Conservation (phyloP, 2,888 invertebrate species). For the Flexamia atlantica region DNA sequence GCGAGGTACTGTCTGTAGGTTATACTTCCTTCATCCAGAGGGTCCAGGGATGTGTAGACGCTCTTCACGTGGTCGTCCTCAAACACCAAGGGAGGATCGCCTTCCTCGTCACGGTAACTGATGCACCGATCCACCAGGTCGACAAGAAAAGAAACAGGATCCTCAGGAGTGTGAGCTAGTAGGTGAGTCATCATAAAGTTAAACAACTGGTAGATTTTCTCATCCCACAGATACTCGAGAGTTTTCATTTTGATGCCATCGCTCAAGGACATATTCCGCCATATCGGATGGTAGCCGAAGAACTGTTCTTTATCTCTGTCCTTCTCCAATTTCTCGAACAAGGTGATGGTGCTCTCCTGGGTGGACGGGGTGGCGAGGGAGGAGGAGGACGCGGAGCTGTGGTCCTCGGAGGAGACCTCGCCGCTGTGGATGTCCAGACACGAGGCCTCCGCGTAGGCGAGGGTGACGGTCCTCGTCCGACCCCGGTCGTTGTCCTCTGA, state of each 20-base stretch:
- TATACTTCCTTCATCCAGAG: slow-evolving; percentile 60
- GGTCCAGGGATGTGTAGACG: slow-evolving; percentile 65
- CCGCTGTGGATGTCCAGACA: not conserved
- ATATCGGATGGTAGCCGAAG: slow-evolving; percentile 39
- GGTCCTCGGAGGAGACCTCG: not conserved
- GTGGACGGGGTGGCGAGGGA: not conserved
- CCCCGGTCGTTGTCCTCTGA: not conserved
- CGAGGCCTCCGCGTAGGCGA: not conserved
- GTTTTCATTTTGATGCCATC: slow-evolving; percentile 18
- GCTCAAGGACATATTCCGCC: slow-evolving; percentile 19
- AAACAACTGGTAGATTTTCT: slow-evolving; percentile 20
- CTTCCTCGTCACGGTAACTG: slow-evolving; percentile 52
- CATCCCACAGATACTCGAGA: not conserved
- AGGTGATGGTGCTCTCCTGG: not conserved
- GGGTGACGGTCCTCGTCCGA: not conserved
- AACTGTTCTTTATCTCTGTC: not conserved
- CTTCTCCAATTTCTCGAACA: not conserved
- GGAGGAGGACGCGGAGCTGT: not conserved
- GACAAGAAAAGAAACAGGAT: slow-evolving; percentile 64
- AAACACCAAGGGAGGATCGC: slow-evolving; percentile 65
- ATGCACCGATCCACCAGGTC: slow-evolving; percentile 66
- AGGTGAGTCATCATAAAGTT: slow-evolving; percentile 43
- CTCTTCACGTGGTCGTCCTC: slow-evolving; percentile 64
- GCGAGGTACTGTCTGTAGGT: slow-evolving; percentile 64
- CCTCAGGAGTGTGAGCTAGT: slow-evolving; percentile 58